Evolutionary conservation across 2,113 vertebrate species (phyloP).

Genomic region (Xiphophorus hellerii): DNA sequence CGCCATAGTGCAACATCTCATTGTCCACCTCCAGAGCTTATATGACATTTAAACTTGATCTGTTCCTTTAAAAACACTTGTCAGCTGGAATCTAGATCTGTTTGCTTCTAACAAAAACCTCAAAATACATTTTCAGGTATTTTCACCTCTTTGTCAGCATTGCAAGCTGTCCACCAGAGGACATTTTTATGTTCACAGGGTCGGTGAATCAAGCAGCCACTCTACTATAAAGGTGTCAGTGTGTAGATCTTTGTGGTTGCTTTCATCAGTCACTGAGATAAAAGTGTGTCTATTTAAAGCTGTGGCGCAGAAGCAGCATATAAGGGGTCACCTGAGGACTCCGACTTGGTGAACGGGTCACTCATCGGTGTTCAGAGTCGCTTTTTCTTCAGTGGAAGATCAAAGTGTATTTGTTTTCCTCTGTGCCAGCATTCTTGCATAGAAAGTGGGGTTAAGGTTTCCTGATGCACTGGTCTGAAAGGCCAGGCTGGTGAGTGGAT

Average conservation of each 20-base stretch:
- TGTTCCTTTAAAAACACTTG: background rate
- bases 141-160: background rate
- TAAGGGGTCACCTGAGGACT: slow-evolving; percentile 39
- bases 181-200: background rate
- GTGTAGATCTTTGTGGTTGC: slow-evolving; percentile 15
- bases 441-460: slow-evolving; percentile 22
- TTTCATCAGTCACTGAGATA: slow-evolving; percentile 9
- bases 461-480: slow-evolving; percentile 32
- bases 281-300: slow-evolving; percentile 49
- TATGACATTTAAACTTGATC: slow-evolving; percentile 5
- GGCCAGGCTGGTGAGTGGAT: slow-evolving; percentile 12
- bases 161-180: slow-evolving; percentile 8
- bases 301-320: slow-evolving; percentile 10
- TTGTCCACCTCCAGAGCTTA: background rate
- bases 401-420: slow-evolving; percentile 11
- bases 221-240: background rate
- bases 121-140: background rate
- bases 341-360: background rate
- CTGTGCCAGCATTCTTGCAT: background rate
- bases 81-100: background rate
- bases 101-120: background rate
- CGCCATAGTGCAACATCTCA: background rate
- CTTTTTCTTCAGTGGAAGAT: background rate
- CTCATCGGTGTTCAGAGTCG: background rate
- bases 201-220: slow-evolving; percentile 24